Base-by-base conservation (phyloP, 1,140 invertebrate genomes). In the Ephestia elutella region DNA sequence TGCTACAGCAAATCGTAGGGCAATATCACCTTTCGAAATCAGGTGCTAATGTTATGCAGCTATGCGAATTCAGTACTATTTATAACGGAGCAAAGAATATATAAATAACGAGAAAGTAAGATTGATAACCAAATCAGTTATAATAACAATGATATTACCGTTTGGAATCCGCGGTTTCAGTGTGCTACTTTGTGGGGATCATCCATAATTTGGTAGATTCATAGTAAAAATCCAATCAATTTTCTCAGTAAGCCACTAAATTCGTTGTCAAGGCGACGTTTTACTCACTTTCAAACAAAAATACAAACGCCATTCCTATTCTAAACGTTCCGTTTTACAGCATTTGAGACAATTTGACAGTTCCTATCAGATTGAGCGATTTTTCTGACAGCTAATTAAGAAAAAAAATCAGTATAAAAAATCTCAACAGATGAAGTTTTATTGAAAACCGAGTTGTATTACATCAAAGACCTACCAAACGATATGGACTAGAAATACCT, bases 221-320 rank as follows among this genome's bases (percentile, higher is more conserved):
- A 85, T 82, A 81, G 67, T 81, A 80, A 68, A 25, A 74, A 75
- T 75, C n/a, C 73, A 76, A 71, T 75, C 62, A 54, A 71, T 65
- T 68, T 73, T 65, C 72, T 78, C 73, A 74, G 77, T 74, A 81
- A 73, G 60, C 73, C 70, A 77, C 65, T 66, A 82, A 81, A 73
- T 73, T 74, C 74, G 85, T 87, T 81, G 82, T 79, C 83, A 85
- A 85, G 83, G 71, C 79, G 79, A 86, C 83, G 77, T 82, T 86
- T 84, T 15, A 44, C 59, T 78, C 48, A 51, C 60, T 62, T 85
- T 85, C 85, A 87, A 87, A 87, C 82, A 86, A 78, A n/a, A 82
- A 82, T 73, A 85, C 79, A 87, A 82, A 75, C 80, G 71, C 76
- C 78, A 83, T 81, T 71, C 65, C 74, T n/a, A n/a, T n/a, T n/a